Evolutionary conservation across 2,113 vertebrate genomes (phyloP).

Genomic region (Polyodon spathula): DNA sequence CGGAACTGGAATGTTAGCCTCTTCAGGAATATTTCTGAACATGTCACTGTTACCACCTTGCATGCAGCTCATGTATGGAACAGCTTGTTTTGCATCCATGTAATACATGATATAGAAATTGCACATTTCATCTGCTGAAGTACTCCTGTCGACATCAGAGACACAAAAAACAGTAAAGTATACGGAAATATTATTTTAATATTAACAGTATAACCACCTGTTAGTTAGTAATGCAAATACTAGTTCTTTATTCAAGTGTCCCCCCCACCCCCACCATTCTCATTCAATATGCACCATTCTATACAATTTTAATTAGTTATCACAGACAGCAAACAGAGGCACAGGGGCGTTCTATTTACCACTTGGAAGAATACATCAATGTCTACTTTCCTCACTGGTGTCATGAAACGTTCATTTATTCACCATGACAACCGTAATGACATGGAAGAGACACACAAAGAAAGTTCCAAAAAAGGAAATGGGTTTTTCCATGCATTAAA

Average conservation of each 20-base stretch:
- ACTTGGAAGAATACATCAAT: slow-evolving; percentile 40
- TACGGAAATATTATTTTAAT: slow-evolving; percentile 2
- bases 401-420: slow-evolving; percentile 45
- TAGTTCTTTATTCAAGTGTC: background rate
- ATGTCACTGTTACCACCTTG: slow-evolving; percentile 61
- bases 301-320: slow-evolving; percentile 25
- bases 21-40: slow-evolving; percentile 74
- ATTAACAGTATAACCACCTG: background rate
- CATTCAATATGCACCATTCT: background rate
- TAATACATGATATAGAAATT: slow-evolving; percentile 98
- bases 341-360: slow-evolving; percentile 25
- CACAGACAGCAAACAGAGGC: slow-evolving; percentile 20
- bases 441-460: slow-evolving; percentile 29
- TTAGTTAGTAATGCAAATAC: slow-evolving; percentile 9
- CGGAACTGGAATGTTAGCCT: slow-evolving; percentile 74
- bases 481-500: slow-evolving; percentile 35
- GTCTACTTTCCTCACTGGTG: slow-evolving; percentile 42
- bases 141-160: slow-evolving; percentile 59
- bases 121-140: slow-evolving; percentile 92
- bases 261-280: background rate
- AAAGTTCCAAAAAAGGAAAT: slow-evolving; percentile 33
- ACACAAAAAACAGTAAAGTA: background rate
- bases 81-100: slow-evolving; percentile 79
- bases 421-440: slow-evolving; percentile 65
- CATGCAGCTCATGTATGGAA: slow-evolving; percentile 83